Evolutionary conservation across 2,113 vertebrate genomes (phyloP).

Genomic region (Mustela nigripes): DNA sequence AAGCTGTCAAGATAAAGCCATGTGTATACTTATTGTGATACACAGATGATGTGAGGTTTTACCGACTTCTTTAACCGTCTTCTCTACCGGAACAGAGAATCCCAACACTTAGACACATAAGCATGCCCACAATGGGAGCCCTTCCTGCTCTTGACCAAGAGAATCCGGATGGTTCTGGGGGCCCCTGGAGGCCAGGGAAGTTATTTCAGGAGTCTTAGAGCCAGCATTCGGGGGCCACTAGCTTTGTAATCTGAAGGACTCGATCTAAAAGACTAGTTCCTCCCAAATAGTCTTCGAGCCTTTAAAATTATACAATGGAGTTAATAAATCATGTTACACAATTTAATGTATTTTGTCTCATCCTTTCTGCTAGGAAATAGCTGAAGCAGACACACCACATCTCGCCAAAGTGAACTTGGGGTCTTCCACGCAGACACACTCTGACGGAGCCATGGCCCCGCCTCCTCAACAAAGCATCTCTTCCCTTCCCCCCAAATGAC

Average conservation of each 20-base stretch:
- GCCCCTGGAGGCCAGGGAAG: rapidly evolving
- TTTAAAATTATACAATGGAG: background rate
- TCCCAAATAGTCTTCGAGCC: background rate
- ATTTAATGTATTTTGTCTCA: background rate
- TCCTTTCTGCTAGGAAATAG: background rate
- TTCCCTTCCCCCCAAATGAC: constrained; percentile 66
- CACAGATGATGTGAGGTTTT: background rate
- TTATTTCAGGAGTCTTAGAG: rapidly evolving
- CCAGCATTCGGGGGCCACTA: rapidly evolving
- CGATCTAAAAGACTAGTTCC: background rate
- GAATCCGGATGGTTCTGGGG: background rate
- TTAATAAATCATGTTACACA: background rate
- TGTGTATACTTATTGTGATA: background rate
- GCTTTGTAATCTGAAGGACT: background rate
- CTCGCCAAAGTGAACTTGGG: rapidly evolving
- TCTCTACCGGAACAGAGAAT: background rate
- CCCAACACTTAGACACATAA: rapidly evolving
- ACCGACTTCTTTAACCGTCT: background rate
- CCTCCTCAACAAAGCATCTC: background rate
- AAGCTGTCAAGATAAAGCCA: background rate
- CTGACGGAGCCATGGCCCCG: rapidly evolving
- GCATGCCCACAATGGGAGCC: rapidly evolving
- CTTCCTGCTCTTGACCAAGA: rapidly evolving
- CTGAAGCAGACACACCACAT: rapidly evolving
- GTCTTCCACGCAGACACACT: background rate